Conservation (phyloP, 2,797 vertebrate species). For the Monodelphis domestica region DNA sequence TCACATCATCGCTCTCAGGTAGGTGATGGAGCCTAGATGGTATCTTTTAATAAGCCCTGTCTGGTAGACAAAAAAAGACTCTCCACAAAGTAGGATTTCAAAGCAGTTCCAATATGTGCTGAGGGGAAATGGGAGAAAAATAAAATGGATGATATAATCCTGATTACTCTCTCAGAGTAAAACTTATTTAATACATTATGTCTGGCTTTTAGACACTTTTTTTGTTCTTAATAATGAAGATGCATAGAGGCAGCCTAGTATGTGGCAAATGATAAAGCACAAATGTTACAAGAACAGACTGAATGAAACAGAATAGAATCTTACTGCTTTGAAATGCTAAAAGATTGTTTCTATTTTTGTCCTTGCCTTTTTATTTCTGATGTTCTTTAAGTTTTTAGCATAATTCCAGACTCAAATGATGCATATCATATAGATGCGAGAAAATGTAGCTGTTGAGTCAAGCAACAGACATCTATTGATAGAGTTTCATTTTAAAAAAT, state of each 20-base stretch:
- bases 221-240: slow-evolving; percentile 40
- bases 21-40: not conserved
- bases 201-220: not conserved
- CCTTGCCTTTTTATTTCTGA: not conserved
- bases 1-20: too few species aligned
- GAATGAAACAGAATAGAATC: slow-evolving; percentile 15
- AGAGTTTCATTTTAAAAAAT: slow-evolving; percentile 2
- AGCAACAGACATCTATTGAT: slow-evolving; percentile 19
- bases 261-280: slow-evolving; percentile 65
- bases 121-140: not conserved
- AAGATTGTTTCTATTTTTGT: slow-evolving; percentile 22
- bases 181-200: slow-evolving; percentile 22
- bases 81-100: not conserved
- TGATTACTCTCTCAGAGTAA: not conserved
- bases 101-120: not conserved
- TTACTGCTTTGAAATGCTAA: slow-evolving; percentile 24
- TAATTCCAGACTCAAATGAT: slow-evolving; percentile 40
- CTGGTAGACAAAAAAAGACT: not conserved
- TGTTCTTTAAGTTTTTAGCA: slow-evolving; percentile 50
- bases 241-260: slow-evolving; percentile 29
- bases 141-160: not conserved
- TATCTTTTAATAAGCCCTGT: not conserved
- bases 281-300: slow-evolving; percentile 46
- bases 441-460: slow-evolving; percentile 44
- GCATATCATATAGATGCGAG: slow-evolving; percentile 46